Percentiles rank a stretch among this genome's conserved stretches.
These are phyloP conservation scores for Liasis olivaceus DNA, from an alignment of 2,797 vertebrate species.

Conservation along the genomic window DNA sequence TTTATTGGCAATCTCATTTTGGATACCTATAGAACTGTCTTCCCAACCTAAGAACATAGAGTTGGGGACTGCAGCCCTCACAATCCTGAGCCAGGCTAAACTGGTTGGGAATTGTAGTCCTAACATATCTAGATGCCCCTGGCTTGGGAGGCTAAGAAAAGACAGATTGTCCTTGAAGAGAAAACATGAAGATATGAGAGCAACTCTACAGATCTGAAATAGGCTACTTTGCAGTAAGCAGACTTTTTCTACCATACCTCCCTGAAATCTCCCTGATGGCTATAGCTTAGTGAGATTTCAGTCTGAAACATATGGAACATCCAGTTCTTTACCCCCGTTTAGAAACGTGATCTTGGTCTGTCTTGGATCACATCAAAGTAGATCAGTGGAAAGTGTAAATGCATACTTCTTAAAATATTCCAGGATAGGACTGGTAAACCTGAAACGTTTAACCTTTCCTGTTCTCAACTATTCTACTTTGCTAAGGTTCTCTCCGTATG, in stretches of 20 bases:
- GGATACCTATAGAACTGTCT: no score
- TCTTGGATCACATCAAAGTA: neutral
- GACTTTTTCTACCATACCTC: neutral
- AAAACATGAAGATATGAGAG: neutral
- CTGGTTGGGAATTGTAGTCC: neutral
- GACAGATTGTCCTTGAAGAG: neutral
- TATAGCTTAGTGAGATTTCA: neutral
- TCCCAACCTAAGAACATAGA: no score
- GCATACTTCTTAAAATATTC: neutral
- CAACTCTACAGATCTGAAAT: neutral
- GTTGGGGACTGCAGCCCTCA: no score
- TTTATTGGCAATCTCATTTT: no score
- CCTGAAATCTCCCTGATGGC: neutral
- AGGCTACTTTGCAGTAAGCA: neutral
- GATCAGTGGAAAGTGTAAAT: neutral
- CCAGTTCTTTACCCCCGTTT: neutral
- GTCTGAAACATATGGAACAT: neutral
- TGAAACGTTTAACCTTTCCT: neutral
- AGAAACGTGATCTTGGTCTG: neutral
- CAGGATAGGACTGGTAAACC: neutral
- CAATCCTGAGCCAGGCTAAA: neutral
- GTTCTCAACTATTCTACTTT: neutral
- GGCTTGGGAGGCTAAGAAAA: neutral
- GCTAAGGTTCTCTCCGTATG: neutral
- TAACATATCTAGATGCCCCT: neutral